Evolutionary conservation across 2,113 vertebrate genomes (phyloP).

Genomic region (Chaetodon trifascialis): DNA sequence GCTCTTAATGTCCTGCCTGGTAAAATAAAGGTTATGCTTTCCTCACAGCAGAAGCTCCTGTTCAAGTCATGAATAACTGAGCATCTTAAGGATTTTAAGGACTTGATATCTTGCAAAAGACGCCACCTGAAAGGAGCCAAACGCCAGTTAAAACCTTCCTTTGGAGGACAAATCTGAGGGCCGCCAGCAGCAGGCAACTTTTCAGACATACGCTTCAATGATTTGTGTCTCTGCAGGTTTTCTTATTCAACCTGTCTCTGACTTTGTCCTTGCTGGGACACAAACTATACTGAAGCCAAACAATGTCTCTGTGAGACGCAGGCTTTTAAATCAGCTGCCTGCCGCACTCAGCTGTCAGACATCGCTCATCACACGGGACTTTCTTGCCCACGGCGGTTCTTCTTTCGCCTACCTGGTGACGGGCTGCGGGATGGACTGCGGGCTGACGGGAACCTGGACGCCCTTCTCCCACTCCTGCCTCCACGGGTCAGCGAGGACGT

Average conservation of each 20-base stretch:
- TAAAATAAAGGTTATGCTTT: too few species aligned
- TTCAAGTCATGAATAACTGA: neutral
- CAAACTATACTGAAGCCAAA: too few species aligned
- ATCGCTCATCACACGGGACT: too few species aligned
- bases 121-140: neutral
- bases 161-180: neutral
- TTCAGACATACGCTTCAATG: neutral
- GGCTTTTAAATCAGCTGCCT: neutral
- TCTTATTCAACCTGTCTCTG: too few species aligned
- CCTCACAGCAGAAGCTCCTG: neutral
- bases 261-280: too few species aligned
- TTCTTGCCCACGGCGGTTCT: neutral
- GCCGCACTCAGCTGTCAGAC: too few species aligned
- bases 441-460: slow-evolving; percentile 98
- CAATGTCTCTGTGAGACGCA: neutral
- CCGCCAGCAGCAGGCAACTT: neutral
- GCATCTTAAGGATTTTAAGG: neutral
- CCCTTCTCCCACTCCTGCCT: slow-evolving; percentile 99
- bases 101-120: neutral
- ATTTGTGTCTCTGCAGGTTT: neutral
- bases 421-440: slow-evolving; percentile 91
- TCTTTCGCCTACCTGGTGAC: slow-evolving; percentile 87
- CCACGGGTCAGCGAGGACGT: slow-evolving; percentile 95
- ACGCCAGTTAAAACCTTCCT: neutral
- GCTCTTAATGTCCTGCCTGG: too few species aligned